Base-by-base conservation (phyloP, 2,888 invertebrate species). In the Drosophila bunnanda region DNA sequence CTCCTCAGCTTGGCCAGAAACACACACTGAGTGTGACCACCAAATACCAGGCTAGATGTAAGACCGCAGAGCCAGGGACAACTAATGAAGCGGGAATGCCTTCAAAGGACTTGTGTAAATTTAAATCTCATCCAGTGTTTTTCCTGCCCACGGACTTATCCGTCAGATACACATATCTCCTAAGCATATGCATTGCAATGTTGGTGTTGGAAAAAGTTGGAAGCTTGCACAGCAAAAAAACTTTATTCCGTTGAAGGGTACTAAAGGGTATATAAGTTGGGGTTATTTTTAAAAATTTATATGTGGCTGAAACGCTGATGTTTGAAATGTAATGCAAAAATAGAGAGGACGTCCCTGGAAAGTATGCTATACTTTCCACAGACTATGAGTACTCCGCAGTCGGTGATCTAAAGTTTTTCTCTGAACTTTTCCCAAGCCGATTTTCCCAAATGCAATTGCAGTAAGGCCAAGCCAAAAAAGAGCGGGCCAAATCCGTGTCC, bases 81-180 rank as follows among this genome's bases (percentile, higher is more conserved):
- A 10, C 53, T 44, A 50, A 43, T 48, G 28, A 46, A 64, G 48
- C 57, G 44, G 46, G 17, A 55, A 55, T 46, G 46, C 54, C 54
- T 34, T 68, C 68, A 46, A 67, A 28, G 67, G 67, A n/a, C 53
- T 41, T 25, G 32, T 67, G 54, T 41, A 44, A 39, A 67, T 68
- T 56, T 68, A 55, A 55, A 55, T 68, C 46, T 28, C 55, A 56
- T 55, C 20, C 65, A 43, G 50, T 41, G 41, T 50, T 62, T 64
- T 64, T 66, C 12, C 22, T 46, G 15, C 69, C 32, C 20, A 56
- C 32, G 56, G 67, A 55, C 36, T 48, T 67, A 22, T 55, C 69
- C 22, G 12, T n/a, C 69, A 68, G 64, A 64, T 43, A 44, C 43
- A n/a, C 57, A 41, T 55, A 32, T 30, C 34, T 53, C 20, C 13